Evolutionary conservation across 2,888 invertebrate species (phyloP), one percentile per base, ranked within the genome.

Genomic region (Epiblema foenella): DNA sequence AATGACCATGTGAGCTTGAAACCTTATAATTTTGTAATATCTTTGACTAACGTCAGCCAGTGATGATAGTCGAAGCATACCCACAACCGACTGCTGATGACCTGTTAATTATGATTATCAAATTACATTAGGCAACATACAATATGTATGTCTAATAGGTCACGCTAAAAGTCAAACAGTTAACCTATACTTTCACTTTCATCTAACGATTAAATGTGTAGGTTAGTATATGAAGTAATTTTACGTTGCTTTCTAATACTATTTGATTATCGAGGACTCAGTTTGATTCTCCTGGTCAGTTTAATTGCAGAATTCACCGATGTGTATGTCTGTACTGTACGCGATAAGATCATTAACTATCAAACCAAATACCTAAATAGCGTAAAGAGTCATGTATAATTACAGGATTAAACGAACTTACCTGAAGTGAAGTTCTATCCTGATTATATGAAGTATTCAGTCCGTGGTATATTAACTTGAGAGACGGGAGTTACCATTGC

Each of bases 81-180:
- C 12, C 4, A 42, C 42, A 42, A 42, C 5, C 5, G 5, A 42
- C n/a, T 15, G 42, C 7, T 42, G 15, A 15, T 46, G 46, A 8
- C n/a, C n/a, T 46, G 1, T n/a, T 46, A 11, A 20, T 20, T 54
- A 17, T 33, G 33, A 51, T 59, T 51, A 39, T 51, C 51, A n/a
- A 59, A 51, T 24, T 20, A 59, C 20, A 46, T 60, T 52, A 60
- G 33, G 4, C 52, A 52, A 58, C 58, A 57, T 58, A 59, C 18
- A 59, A 42, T 12, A 51, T 60, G 5, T n/a, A 52, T 24, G 54
- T 18, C 29, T 24, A 29, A 24, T 68, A 60, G 60, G 68, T 68
- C 68, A 60, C 5, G 42, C 18, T 54, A 62, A 68, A 68, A 54
- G 68, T 46, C 68, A 68, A 52, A 8, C 54, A 59, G 39, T 68